A percentile compares a stretch with the other conserved stretches of the same genome.
Conservation (phyloP, 2,113 vertebrate genomes). For the Alligator sinensis region DNA sequence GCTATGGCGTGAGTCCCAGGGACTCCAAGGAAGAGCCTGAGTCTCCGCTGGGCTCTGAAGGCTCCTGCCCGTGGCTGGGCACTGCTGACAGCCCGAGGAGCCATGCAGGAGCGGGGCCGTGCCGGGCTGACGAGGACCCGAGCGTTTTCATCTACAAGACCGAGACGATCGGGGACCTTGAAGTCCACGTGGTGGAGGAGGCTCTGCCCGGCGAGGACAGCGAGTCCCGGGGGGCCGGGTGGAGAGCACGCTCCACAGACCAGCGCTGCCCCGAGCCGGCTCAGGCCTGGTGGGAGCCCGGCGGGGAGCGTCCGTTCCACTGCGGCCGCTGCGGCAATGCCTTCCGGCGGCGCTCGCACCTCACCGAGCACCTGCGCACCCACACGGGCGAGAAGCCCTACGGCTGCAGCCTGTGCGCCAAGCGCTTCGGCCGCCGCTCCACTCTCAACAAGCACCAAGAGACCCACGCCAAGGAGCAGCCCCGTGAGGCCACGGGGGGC, state of each 20-base stretch:
- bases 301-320: conserved; percentile 68
- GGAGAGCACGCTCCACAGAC: neutral
- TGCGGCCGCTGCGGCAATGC: conserved; percentile 71
- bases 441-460: conserved; percentile 67
- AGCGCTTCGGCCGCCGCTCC: conserved; percentile 73
- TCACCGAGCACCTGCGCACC: conserved; percentile 68
- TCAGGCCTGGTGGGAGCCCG: conserved; percentile 74
- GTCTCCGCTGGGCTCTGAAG: neutral
- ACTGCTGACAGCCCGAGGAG: neutral
- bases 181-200: neutral
- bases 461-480: neutral
- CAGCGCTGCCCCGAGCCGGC: conserved; percentile 66
- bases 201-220: neutral
- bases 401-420: conserved; percentile 72
- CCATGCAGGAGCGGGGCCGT: conserved; percentile 36
- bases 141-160: neutral
- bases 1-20: neutral
- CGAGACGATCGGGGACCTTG: neutral
- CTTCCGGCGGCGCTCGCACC: conserved; percentile 72
- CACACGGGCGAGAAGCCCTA: conserved; percentile 74
- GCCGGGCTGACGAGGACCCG: conserved; percentile 20
- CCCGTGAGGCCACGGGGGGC: neutral
- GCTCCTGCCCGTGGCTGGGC: conserved; percentile 28
- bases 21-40: conserved; percentile 21
- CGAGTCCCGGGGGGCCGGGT: conserved; percentile 61